Evolutionary conservation across 2,797 vertebrate species (phyloP).

Genomic region (Karalla daura): DNA sequence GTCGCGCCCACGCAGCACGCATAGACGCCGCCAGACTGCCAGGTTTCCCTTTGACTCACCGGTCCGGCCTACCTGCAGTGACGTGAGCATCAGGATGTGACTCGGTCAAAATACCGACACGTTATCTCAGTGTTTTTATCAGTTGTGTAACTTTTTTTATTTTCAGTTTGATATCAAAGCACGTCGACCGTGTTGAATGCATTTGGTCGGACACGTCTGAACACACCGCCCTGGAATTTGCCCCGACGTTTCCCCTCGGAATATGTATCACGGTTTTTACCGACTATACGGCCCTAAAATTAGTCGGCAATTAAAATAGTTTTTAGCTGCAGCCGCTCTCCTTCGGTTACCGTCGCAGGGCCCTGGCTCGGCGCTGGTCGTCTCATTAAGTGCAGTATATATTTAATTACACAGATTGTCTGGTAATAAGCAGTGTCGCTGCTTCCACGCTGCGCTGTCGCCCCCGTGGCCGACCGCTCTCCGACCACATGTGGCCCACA

Average conservation of each 20-base stretch:
- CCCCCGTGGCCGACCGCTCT: constrained; percentile 24
- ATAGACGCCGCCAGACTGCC: not conserved
- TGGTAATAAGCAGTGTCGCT: constrained; percentile 34
- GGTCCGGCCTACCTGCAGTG: not conserved
- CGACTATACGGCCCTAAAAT: not conserved
- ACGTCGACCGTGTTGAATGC: no score
- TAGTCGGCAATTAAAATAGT: not conserved
- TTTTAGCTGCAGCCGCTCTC: not conserved
- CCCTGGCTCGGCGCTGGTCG: not conserved
- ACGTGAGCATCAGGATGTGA: not conserved
- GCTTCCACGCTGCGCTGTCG: constrained; percentile 29
- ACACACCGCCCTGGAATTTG: not conserved
- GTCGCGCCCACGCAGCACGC: constrained; percentile 23
- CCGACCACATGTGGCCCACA: constrained; percentile 62
- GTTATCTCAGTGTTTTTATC: no score
- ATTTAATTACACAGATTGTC: constrained; percentile 44
- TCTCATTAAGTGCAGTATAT: constrained; percentile 30
- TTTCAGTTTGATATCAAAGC: no score
- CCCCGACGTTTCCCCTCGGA: no score
- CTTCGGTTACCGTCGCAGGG: not conserved
- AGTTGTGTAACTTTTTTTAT: no score
- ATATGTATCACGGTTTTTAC: no score
- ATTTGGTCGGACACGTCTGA: no score
- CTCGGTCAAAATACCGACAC: not conserved
- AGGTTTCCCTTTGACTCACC: not conserved